Base-by-base conservation (phyloP, 2,888 invertebrate species). In the Acleris literana region DNA sequence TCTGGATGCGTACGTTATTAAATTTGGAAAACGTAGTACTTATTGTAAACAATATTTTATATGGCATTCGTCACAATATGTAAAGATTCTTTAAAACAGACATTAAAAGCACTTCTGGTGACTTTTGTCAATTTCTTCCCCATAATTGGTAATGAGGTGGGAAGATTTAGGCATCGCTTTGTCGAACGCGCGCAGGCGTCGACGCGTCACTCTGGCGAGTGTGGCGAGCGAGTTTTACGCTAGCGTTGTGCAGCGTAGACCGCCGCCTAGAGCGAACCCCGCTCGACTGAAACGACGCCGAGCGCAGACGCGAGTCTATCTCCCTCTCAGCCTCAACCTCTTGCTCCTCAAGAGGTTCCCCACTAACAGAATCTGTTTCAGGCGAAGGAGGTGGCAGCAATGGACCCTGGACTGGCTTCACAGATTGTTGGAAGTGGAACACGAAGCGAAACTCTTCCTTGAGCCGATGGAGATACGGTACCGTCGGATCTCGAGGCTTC, bases 361-460 rank as follows among this genome's bases (percentile, higher is more conserved):
- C 44, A 17, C 33, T 16, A 44, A 33, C 7, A 3, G n/a, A 46
- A 20, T 61, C 65, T 2, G 52, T 33, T 9, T 56, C 64, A 56
- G 64, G 74, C 6, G 60, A 22, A 29, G 72, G 71, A 16, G 76
- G 73, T 25, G 71, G 69, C 6, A 59, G 56, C 33, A 77, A 71
- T 17, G 77, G 69, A 3, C 78, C 90, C 73, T 82, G 80, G 59
- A 89, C 73, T 1, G 90, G 90, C 69, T 90, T 88, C 67, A 83
- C 85, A 46, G 85, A 85, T 46, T 80, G 83, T 39, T 87, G 84
- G 74, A 92, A 89, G 69, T 81, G 84, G 76, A 91, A 89, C 53
- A 90, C 89, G 81, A 91, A 91, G 63, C 85, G 83, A 70, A 91
- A 81, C 75, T 91, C 91, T 13, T 79, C 77, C 76, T 79, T 80